phyloP scores from a whole-genome alignment of 1,140 invertebrate species.

The Carposina sasakii region DNA sequence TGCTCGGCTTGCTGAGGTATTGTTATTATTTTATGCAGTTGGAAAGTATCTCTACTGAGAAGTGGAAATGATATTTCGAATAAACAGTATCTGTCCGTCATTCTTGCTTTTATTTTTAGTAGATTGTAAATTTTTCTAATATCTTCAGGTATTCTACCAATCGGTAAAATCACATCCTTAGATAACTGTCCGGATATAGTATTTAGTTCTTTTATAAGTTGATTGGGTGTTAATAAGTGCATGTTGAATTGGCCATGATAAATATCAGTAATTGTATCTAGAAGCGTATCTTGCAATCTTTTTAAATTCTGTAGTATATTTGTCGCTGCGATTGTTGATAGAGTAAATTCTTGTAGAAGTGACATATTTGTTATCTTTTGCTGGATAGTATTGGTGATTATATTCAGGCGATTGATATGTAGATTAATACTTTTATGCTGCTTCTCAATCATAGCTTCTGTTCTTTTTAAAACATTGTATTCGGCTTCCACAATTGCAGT shows the following conservation, averaged over 20 bases:
- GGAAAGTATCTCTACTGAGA: background rate
- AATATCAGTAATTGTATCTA: constrained; percentile 18
- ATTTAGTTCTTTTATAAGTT: constrained; percentile 13
- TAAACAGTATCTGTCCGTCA: background rate
- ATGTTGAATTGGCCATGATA: constrained; percentile 19
- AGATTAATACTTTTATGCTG: constrained; percentile 14
- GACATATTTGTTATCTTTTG: constrained; percentile 10
- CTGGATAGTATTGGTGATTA: background rate
- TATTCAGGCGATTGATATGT: background rate
- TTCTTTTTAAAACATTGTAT: constrained; percentile 11
- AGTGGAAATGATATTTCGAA: constrained; percentile 1
- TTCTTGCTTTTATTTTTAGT: constrained; percentile 2
- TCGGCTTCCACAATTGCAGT: constrained; percentile 9
- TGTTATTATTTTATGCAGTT: background rate
- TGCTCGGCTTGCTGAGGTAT: background rate
- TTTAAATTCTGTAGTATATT: constrained; percentile 15
- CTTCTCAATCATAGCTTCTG: constrained; percentile 8
- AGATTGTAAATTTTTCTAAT: background rate
- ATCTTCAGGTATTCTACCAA: constrained; percentile 2
- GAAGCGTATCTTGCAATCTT: constrained; percentile 11
- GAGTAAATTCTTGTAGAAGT: constrained; percentile 13
- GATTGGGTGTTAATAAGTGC: constrained; percentile 17
- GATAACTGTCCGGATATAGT: constrained; percentile 15
- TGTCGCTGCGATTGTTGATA: constrained; percentile 10
- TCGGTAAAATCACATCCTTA: constrained; percentile 14